Evolutionary conservation across 1,140 invertebrate species (phyloP).

Genomic region (Ruditapes philippinarum): DNA sequence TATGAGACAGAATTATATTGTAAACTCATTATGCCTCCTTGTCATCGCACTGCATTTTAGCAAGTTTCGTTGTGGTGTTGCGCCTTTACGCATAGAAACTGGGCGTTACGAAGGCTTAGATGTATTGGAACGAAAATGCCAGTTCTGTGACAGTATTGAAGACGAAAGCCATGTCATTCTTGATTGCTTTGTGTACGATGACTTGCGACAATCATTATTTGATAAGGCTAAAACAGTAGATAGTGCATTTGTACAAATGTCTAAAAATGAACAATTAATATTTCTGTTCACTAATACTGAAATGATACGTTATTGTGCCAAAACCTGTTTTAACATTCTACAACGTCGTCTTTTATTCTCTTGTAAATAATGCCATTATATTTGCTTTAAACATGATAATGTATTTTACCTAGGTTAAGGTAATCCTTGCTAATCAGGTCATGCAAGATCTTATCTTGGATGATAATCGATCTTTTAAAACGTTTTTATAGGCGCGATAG

Average conservation of each 20-base stretch:
- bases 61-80: no score
- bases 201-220: background rate
- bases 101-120: constrained; percentile 43
- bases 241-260: background rate
- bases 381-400: no score
- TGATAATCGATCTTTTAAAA: background rate
- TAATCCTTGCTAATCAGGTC: background rate
- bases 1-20: constrained; percentile 21
- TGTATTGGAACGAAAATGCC: constrained; percentile 20
- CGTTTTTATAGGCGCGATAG: background rate
- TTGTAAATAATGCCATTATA: no score
- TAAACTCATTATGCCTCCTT: constrained; percentile 31
- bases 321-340: constrained; percentile 21
- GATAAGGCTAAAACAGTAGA: background rate
- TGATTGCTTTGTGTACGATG: background rate
- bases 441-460: background rate
- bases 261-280: background rate
- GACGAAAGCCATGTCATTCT: constrained; percentile 42
- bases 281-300: background rate
- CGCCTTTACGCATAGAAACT: constrained; percentile 40
- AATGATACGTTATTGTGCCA: constrained; percentile 25
- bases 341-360: no score
- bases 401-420: background rate
- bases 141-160: constrained; percentile 6
- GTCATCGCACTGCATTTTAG: no score